Conservation (phyloP, 2,797 vertebrate species). For the Pseudomugil gertrudae region DNA sequence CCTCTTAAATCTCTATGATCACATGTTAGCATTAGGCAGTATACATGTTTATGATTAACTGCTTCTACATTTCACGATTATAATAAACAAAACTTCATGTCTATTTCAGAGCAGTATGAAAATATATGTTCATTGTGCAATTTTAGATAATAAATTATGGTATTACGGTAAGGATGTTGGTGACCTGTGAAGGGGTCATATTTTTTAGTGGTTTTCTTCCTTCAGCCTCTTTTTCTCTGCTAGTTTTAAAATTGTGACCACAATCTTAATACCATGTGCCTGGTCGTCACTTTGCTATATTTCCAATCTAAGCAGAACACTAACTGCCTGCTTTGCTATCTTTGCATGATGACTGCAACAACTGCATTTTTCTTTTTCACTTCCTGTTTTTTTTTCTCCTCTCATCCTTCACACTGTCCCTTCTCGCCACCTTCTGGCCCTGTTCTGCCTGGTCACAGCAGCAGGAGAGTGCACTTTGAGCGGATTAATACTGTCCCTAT, state of each 20-base stretch:
- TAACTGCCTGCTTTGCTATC: constrained; percentile 50
- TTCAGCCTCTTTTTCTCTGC: constrained; percentile 27
- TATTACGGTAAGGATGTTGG: constrained; percentile 12
- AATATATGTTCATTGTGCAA: not conserved
- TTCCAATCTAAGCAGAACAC: constrained; percentile 23
- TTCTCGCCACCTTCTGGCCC: constrained; percentile 40
- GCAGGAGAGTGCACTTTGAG: constrained; percentile 94
- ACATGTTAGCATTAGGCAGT: not conserved
- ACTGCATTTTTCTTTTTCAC: constrained; percentile 71
- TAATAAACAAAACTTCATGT: not conserved
- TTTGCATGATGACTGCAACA: constrained; percentile 56
- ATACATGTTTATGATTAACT: constrained; percentile 7
- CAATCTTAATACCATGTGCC: constrained; percentile 29
- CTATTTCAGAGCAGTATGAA: not conserved
- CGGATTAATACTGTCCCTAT: constrained; percentile 94
- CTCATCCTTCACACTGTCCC: constrained; percentile 42
- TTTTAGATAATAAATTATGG: not conserved
- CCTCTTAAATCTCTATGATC: not conserved
- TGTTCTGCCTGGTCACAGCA: constrained; percentile 82
- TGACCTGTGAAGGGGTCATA: not conserved
- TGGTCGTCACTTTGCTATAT: constrained; percentile 38
- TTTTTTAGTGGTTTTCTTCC: too few relatives aligned
- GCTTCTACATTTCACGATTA: constrained; percentile 9
- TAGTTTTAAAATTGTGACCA: constrained; percentile 25
- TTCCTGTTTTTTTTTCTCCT: constrained; percentile 65